A percentile compares a stretch with the other conserved stretches of the same genome.
phyloP scores from a whole-genome alignment of 53 echinoderm and acorn worm genomes.

The Mesocentrotus franciscanus region DNA sequence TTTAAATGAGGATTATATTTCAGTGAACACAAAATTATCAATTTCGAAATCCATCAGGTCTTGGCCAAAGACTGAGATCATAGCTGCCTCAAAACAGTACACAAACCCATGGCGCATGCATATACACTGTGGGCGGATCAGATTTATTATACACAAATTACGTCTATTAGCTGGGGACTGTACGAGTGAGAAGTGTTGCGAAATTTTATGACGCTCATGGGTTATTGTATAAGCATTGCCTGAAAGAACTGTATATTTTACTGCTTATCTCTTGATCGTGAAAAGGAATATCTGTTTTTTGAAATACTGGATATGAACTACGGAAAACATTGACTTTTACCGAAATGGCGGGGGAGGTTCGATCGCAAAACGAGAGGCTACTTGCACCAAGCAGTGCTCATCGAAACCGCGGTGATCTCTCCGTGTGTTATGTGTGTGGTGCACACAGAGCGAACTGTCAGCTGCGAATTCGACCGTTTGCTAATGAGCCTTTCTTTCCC shows the following conservation, averaged over 20 bases:
- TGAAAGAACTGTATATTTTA: not conserved
- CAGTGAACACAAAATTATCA: too few relatives aligned
- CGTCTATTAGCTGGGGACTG: conserved; percentile 69
- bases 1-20: too few relatives aligned
- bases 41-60: not conserved
- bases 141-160: conserved; percentile 71
- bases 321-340: conserved; percentile 38
- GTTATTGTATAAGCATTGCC: not conserved
- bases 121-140: conserved; percentile 69
- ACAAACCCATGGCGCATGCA: conserved; percentile 58
- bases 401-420: conserved; percentile 59
- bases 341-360: conserved; percentile 67
- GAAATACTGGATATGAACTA: conserved; percentile 7
- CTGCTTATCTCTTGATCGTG: not conserved
- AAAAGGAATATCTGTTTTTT: conserved; percentile 41
- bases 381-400: conserved; percentile 41
- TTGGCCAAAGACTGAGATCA: conserved; percentile 31
- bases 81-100: conserved; percentile 59
- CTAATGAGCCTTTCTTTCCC: conserved; percentile 93
- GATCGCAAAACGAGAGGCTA: conserved; percentile 51
- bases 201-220: conserved; percentile 16
- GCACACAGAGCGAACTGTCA: conserved; percentile 88
- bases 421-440: conserved; percentile 96
- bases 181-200: conserved; percentile 28
- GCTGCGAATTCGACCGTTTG: conserved; percentile 87